Base-by-base conservation (phyloP, 2,888 invertebrate genomes). In the Perizoma flavofasciatum region DNA sequence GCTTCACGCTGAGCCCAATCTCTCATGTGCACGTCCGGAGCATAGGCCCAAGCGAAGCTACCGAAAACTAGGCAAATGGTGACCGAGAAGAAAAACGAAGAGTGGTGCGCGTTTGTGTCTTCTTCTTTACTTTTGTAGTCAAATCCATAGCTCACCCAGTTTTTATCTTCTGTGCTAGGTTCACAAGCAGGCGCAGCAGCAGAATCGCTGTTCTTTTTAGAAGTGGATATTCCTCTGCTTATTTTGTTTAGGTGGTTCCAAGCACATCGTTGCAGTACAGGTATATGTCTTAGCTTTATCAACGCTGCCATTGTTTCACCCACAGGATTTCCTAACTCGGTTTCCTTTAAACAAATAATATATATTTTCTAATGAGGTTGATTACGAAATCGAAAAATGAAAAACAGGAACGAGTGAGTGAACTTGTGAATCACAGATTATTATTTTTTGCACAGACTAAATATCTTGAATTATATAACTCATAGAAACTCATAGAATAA, bases 1-100 rank as follows among this genome's bases (percentile, higher is more conserved):
- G 96, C 99, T 91, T 99, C 98, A 73, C 99, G 93, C 74, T 96
- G 95, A 4, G 96, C 92, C 99, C 99, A 99, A 80, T 97, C 96
- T 58, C 93, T 92, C 72, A 95, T 77, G 72, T 95, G 94, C 66
- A 90, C 88, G 81, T 97, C 97, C 0, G 98, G 98, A 61, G 93
- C 81, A 81, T 98, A 98, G 0, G 94, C 89, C 81, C 95, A 89
- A 6, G 94, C 72, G 73, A 96, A 96, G 47, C 93, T 93, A 50
- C 95, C 95, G 66, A 94, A 88, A 0, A 96, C 94, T 8, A 97
- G 45, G 65, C 94, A 93, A 4, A 97, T 11, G 0, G 97, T 95
- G 5, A 98, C 84, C 0, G 94, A 84, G 49, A 94, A 86, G 85
- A 98, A 98, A 82, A 96, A 94, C 4, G 94, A 88, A 0, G 94